Evolutionary conservation across 2,888 invertebrate genomes (phyloP), one percentile per base, ranked within the genome.

Genomic region (Ichneumoninae sp.): DNA sequence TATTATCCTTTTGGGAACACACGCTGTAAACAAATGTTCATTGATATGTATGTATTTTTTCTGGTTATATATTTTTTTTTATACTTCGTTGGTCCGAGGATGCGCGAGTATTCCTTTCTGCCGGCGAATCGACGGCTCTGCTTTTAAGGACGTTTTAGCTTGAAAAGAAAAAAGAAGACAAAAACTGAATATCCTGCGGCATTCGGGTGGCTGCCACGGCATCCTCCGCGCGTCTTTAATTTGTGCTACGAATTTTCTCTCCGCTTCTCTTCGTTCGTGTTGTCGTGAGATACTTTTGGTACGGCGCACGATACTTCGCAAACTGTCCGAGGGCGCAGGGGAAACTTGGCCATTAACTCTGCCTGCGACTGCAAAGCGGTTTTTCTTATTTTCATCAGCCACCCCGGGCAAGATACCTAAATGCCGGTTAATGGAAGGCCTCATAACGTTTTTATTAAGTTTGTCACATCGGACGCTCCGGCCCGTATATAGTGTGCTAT

Each of bases 401-500:
- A 44, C 86, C 79, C 6, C 82, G 71, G 89, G 87, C 87, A 85
- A 85, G 84, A 90, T 90, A 91, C 91, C 92, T 92, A 92, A 92
- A 90, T 90, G 89, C 88, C 85, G 87, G 88, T 89, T 88, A 92
- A 92, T 93, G 91, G 90, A 91, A 91, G 89, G 90, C 90, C 87
- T 90, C 91, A 92, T 91, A 93, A 93, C 91, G 92, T 93, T 93
- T 93, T 92, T 91, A 88, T 89, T 90, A 93, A 92, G 89, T 91
- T 92, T 84, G 80, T 86, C 85, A 80, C 83, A 74, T 87, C 88
- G 80, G 68, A 86, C 87, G 85, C 83, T n/a, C 26, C 10, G 10
- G 16, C 16, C 44, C 26, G 26, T 57, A 57, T 57, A 57, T 26
- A 57, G 57, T 7, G n/a, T 7, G 52, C 19, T 19, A 7, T 52